phyloP scores from a whole-genome alignment of 2,888 invertebrate species.

The Yponomeuta evonymella region DNA sequence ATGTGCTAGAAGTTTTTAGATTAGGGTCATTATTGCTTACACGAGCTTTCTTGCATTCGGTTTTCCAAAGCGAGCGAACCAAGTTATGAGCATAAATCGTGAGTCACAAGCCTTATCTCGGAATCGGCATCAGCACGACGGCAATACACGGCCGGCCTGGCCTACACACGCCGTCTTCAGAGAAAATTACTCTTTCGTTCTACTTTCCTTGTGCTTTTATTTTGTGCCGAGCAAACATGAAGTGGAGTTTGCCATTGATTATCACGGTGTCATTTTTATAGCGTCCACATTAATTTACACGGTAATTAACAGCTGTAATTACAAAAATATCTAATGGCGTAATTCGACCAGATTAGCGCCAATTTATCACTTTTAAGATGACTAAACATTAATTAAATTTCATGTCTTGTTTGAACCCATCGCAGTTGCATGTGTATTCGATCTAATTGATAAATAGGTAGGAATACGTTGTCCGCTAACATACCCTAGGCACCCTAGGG shows the following conservation, averaged over 20 bases:
- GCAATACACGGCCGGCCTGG: conserved; percentile 3
- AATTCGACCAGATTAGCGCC: no score
- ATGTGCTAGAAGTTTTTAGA: background rate
- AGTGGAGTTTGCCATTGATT: conserved; percentile 8
- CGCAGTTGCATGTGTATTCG: no score
- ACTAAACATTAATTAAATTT: no score
- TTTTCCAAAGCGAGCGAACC: background rate
- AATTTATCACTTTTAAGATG: no score
- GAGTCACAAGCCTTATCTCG: conserved; percentile 11
- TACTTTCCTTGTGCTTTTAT: conserved; percentile 29
- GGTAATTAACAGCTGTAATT: background rate
- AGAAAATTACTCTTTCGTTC: conserved; percentile 37
- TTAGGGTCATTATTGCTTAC: background rate
- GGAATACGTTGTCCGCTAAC: no score
- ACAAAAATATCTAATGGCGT: background rate
- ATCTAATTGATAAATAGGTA: no score
- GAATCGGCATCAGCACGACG: conserved; percentile 10
- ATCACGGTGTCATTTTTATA: background rate
- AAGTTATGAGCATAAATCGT: conserved; percentile 11
- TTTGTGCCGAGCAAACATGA: conserved; percentile 5
- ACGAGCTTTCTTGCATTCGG: conserved; percentile 4
- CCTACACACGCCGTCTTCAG: conserved; percentile 18
- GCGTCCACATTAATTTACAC: background rate
- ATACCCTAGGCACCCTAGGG: no score
- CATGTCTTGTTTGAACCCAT: no score